Evolutionary conservation across 2,797 vertebrate species (phyloP).

Genomic region (Gymnocypris eckloni): DNA sequence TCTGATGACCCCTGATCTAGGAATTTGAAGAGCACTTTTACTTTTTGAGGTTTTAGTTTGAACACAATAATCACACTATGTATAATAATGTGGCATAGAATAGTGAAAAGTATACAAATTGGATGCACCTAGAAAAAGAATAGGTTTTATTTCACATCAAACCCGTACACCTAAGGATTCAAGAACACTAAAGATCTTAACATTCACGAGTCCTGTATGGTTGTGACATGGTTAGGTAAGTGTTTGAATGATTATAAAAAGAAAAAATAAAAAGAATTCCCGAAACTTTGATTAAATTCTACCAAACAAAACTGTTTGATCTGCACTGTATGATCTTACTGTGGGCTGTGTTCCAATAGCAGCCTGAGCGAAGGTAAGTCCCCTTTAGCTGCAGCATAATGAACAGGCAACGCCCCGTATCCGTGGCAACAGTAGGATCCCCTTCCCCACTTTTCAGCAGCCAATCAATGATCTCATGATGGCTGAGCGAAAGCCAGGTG

Average conservation of each 20-base stretch:
- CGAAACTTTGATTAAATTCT: not conserved
- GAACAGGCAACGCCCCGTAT: slow-evolving; percentile 89
- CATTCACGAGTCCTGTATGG: not conserved
- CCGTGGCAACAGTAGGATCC: slow-evolving; percentile 84
- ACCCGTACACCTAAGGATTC: not conserved
- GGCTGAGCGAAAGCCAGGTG: slow-evolving; percentile 94
- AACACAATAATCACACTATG: no score
- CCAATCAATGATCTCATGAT: slow-evolving; percentile 92
- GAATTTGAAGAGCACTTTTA: not conserved
- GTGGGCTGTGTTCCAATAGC: slow-evolving; percentile 87
- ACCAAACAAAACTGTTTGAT: not conserved
- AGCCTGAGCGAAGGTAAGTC: slow-evolving; percentile 91
- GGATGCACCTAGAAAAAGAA: not conserved
- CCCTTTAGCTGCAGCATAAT: slow-evolving; percentile 98
- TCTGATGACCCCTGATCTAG: no score
- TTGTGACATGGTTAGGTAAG: not conserved
- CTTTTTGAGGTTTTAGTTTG: no score
- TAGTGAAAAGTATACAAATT: no score
- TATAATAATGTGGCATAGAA: no score
- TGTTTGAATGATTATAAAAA: not conserved
- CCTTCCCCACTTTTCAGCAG: slow-evolving; percentile 86
- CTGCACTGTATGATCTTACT: slow-evolving; percentile 78
- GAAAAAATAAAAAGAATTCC: not conserved
- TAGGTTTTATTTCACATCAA: no score
- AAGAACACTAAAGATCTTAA: not conserved